These are phyloP conservation scores for Carcharodon carcharias DNA, from an alignment of 2,797 vertebrate species.

Conservation along the genomic window DNA sequence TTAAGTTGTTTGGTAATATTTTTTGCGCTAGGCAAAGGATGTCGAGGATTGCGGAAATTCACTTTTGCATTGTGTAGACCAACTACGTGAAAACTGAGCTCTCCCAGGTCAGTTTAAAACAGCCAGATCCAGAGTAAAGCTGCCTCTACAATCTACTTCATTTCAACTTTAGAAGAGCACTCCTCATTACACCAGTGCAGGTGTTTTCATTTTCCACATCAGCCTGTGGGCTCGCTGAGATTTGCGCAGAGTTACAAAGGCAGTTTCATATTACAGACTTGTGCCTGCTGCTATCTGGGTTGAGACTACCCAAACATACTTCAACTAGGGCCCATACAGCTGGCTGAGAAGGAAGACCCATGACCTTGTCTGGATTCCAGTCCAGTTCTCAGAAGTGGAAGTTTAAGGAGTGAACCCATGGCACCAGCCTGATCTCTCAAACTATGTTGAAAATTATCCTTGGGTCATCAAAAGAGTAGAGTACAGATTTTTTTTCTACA, in stretches of 20 bases:
- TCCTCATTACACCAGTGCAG: neutral
- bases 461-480: neutral
- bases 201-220: neutral
- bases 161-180: neutral
- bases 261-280: neutral
- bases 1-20: neutral
- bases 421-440: neutral
- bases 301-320: neutral
- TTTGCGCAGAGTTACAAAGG: neutral
- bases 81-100: neutral
- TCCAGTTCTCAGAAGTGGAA: conserved; percentile 14
- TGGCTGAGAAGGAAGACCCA: neutral
- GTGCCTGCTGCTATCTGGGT: neutral
- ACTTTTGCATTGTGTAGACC: neutral
- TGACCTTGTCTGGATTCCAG: neutral
- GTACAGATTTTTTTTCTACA: neutral
- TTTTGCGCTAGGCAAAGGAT: neutral
- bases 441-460: neutral
- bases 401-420: neutral
- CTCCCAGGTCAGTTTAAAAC: conserved; percentile 12
- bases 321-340: neutral
- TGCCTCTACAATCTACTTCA: neutral
- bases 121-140: neutral
- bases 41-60: neutral
- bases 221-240: neutral